Base-by-base conservation (phyloP, 2,888 invertebrate genomes). In the Ornithoptera alexandrae region DNA sequence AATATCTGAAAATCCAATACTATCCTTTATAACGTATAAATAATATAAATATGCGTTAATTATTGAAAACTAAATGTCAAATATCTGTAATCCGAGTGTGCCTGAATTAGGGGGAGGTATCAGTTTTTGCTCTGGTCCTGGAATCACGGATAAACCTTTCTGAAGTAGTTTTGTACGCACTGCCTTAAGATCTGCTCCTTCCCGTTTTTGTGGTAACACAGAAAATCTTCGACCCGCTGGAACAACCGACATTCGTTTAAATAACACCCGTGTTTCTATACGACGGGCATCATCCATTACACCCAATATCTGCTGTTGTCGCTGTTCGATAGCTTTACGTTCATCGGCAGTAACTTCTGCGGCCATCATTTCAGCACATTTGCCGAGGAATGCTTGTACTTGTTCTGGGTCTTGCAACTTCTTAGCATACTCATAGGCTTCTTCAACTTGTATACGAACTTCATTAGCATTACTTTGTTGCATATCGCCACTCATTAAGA, bases 391-490 rank as follows among this genome's bases (percentile, higher is more conserved):
- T 0, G 90, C 87, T 72, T 88, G 89, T 1, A 92, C 84, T 65
- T 84, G 80, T 75, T 90, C 92, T 4, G 89, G 84, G 75, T 90
- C 88, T 67, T 84, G 86, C 73, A 90, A 68, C 74, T 87, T 89
- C 73, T 90, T 90, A 0, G 89, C 83, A 81, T 83, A 89, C 72
- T 90, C 89, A 64, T 82, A 84, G 15, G 91, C 91, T 75, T 90
- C 90, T 73, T 91, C 92, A 0, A 92, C 90, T 73, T 87, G 83
- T 68, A 88, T 84, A 17, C 89, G 85, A 6, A 92, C 90, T 72
- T 92, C 92, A 68, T 92, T 92, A 0, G 88, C 81, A 68, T 92
- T 92, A 4, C 88, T 88, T 76, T 92, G 92, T 73, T 91, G 91
- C 90, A 92, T 91, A 62, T 92, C 92, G 1, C 91, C 90, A 68